Evolutionary conservation across 2,113 vertebrate genomes (phyloP), one percentile per base, ranked within the genome.

Genomic region (Panurus biarmicus): DNA sequence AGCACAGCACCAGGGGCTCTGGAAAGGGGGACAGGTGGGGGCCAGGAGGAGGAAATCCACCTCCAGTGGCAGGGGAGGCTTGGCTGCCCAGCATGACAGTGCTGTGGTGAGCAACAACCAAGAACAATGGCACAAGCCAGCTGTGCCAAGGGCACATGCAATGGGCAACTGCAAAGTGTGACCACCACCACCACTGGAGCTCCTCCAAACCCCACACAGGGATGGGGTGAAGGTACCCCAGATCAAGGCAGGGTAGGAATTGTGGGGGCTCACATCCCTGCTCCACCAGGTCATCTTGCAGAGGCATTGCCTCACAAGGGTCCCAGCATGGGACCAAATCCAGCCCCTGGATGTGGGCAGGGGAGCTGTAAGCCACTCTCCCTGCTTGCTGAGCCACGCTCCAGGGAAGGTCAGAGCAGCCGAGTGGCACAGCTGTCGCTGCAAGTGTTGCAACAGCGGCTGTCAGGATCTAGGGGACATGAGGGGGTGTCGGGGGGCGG

Each of bases 21-120:
- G 14, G 5, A 12, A 53, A 44, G 8, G 12, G 38, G 21, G 33
- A 15, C 1, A 5, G 47, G 22, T 53, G n/a, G 25, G 19, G 29
- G 29, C 21, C 35, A 8, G 60, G 45, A 56, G 29, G n/a, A 54
- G 9, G 3, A 40, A 66, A 62, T 3, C 47, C 72, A 35, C 12
- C 51, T 25, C 29, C 66, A n/a, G 40, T 6, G 3, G 60, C 65
- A 58, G 1, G 0, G 33, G 77, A 16, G 9, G 67, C 25, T 69
- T 1, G 0, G 81, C 45, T 50, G 48, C 44, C n/a, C 12, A 4
- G 31, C 29, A 4, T 0, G 9, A 14, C 21, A 14, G 17, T 2
- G 6, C 64, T 4, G 62, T 4, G 14, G 22, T 1, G 17, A 35
- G 73, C 28, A 7, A 2, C 1, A 47, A 26, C 78, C 66, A 7